Evolutionary conservation across 2,797 vertebrate genomes (phyloP).

Genomic region (Syncerus caffer): DNA sequence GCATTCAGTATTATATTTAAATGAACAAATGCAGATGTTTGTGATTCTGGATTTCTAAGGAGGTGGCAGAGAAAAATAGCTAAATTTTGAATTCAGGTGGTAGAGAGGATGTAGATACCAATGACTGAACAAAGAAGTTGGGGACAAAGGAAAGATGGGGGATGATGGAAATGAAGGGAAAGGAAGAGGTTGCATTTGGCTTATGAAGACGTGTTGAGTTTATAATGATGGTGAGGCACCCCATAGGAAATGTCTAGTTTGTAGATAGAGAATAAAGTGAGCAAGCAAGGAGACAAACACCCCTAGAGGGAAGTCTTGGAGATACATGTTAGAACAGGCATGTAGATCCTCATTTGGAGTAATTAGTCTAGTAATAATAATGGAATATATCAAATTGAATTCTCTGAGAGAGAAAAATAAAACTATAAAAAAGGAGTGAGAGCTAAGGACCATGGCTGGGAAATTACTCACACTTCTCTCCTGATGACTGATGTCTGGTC

Average conservation of each 20-base stretch:
- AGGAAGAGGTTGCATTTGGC: background rate
- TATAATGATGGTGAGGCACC: background rate
- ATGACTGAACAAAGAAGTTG: background rate
- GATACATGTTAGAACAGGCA: background rate
- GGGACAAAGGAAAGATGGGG: background rate
- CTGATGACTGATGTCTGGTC: background rate
- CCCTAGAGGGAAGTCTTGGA: background rate
- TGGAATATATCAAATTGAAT: background rate
- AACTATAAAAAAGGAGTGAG: background rate
- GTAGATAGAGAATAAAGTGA: background rate
- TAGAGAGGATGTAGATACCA: background rate
- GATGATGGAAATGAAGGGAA: background rate
- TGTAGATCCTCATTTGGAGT: background rate
- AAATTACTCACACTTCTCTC: background rate
- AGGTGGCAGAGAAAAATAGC: background rate
- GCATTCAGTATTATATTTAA: background rate
- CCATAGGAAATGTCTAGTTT: background rate
- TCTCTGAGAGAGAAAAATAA: conserved; percentile 19
- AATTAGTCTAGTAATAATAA: background rate
- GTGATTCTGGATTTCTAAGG: background rate
- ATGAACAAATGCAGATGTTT: background rate
- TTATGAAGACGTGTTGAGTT: background rate
- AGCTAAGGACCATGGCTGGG: background rate
- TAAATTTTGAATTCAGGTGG: background rate
- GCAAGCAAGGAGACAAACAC: background rate